Base-by-base conservation (phyloP, 2,888 invertebrate genomes). In the Lomographa bimaculata region DNA sequence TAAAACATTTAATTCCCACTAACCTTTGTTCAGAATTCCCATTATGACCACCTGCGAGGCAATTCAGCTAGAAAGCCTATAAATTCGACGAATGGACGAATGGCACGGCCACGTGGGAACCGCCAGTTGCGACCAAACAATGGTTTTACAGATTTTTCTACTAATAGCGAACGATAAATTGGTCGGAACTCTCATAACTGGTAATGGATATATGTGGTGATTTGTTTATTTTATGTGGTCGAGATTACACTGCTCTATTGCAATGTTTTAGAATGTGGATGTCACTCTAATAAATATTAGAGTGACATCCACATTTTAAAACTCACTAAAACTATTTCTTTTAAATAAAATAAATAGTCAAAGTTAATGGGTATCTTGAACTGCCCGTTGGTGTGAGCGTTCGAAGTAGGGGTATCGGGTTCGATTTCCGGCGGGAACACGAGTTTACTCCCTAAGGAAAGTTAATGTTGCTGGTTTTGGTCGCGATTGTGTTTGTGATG, bases 1-100 rank as follows among this genome's bases (percentile, higher is more conserved):
- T 18, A 2, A 34, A 39, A 46, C 41, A 34, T 51, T 49, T 53
- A 59, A 54, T 57, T 53, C 54, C 42, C 58, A 14, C 14, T 38
- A 37, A 51, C 30, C 30, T 30, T 30, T 36, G 30, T 32, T 33
- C 48, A 57, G 42, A 56, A 63, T 47, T 50, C 49, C 73, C 62
- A 73, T 80, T 79, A 79, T 69, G 66, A 71, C 67, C 79, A 80
- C 77, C 78, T 80, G 79, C 43, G 60, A 19, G 51, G 59, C 62
- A 60, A 61, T 75, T 72, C 63, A 52, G 66, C 63, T 65, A 61
- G 64, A 64, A 70, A 58, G 70, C 62, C 72, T 67, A 77, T 79
- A 79, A 78, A 78, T 79, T 66, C 50, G 50, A 47, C 58, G 57
- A 77, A 79, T 42, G 42, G 39, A 48, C 58, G 57, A 76, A 77